Conservation (phyloP, 1,140 invertebrate genomes). For the Cheumatopsyche charites region DNA sequence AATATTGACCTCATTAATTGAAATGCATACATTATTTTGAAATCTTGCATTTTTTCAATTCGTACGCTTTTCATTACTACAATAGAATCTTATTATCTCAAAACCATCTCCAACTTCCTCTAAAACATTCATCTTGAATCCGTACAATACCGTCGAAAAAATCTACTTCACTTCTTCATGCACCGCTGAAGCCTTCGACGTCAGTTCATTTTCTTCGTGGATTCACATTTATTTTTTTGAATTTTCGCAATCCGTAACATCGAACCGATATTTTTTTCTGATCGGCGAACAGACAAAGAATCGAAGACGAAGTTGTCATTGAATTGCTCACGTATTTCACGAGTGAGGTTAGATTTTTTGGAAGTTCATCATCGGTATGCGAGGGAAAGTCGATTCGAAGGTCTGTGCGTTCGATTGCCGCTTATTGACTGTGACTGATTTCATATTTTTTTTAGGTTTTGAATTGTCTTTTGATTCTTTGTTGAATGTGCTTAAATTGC, state of each 20-base stretch:
- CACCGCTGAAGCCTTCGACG: slow-evolving; percentile 15
- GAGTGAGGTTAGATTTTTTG: not conserved
- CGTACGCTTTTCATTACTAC: no score
- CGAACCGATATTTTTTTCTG: no score
- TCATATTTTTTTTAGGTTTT: not conserved
- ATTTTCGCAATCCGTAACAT: not conserved
- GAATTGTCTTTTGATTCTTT: no score
- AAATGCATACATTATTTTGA: no score
- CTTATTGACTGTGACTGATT: not conserved
- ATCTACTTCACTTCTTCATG: no score
- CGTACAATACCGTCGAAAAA: no score
- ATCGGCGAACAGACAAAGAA: slow-evolving; percentile 1
- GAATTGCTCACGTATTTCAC: not conserved
- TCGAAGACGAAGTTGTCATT: slow-evolving; percentile 1
- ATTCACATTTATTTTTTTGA: not conserved
- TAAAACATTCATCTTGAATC: not conserved
- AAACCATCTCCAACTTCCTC: not conserved
- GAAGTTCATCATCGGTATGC: not conserved
- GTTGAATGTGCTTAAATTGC: no score
- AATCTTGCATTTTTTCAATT: no score
- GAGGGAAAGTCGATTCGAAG: slow-evolving; percentile 1
- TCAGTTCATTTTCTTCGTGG: not conserved
- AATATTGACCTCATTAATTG: no score
- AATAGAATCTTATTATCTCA: no score
- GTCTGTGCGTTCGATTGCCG: not conserved